Percentiles rank a stretch among this genome's conserved stretches.
phyloP scores from a whole-genome alignment of 2,888 invertebrate genomes.

The Acanthacorydalis orientalis region DNA sequence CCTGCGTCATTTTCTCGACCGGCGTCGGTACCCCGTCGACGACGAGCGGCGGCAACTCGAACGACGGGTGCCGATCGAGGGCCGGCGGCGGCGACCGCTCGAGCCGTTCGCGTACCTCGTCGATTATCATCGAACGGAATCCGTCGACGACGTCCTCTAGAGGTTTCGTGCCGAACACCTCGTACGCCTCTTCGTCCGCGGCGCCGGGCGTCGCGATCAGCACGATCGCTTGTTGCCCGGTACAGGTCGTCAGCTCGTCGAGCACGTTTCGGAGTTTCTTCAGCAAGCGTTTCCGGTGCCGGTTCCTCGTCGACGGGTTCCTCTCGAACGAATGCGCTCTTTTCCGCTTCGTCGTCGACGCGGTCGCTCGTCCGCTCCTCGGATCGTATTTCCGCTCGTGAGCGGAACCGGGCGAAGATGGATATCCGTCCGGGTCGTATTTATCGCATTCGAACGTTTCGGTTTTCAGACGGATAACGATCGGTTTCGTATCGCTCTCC shows the following conservation, averaged over 20 bases:
- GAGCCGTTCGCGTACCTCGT: slow-evolving; percentile 70
- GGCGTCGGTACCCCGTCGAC: slow-evolving; percentile 90
- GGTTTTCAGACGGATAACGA: too few species aligned
- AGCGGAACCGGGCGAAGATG: too few species aligned
- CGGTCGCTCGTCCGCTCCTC: too few species aligned
- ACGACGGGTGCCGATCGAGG: slow-evolving; percentile 66
- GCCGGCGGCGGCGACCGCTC: slow-evolving; percentile 72
- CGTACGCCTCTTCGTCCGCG: slow-evolving; percentile 55
- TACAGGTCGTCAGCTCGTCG: slow-evolving; percentile 81
- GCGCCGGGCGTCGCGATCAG: slow-evolving; percentile 82
- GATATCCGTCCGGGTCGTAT: too few species aligned
- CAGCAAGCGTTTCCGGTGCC: slow-evolving; percentile 74
- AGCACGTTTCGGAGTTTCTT: slow-evolving; percentile 54
- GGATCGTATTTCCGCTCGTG: too few species aligned
- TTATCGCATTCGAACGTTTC: too few species aligned
- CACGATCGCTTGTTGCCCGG: slow-evolving; percentile 84
- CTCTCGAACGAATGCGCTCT: slow-evolving; percentile 83
- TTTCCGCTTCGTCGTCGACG: slow-evolving; percentile 77
- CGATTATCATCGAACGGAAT: slow-evolving; percentile 70
- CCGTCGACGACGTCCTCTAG: slow-evolving; percentile 78
- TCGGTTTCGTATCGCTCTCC: too few species aligned
- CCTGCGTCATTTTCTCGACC: slow-evolving; percentile 91
- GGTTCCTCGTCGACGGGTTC: slow-evolving; percentile 77
- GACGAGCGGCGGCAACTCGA: slow-evolving; percentile 79
- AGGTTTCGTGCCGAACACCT: slow-evolving; percentile 84